These are phyloP conservation scores for Leucania comma DNA, from an alignment of 2,888 invertebrate genomes.

Conservation along the genomic window DNA sequence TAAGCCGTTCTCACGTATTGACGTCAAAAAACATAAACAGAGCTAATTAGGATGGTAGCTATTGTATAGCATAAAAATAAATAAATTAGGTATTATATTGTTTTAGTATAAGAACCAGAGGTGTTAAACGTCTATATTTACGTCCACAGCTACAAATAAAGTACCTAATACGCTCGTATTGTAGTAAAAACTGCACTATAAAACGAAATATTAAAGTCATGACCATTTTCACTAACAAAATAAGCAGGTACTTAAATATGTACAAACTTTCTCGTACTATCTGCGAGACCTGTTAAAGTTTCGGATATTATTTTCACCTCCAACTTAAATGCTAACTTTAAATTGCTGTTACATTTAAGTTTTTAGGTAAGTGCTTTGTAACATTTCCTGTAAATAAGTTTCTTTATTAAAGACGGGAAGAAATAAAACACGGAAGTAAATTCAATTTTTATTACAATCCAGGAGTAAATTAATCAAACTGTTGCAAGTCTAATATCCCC, in stretches of 20 bases:
- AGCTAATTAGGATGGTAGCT: background rate
- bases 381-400: background rate
- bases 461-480: constrained; percentile 66
- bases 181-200: background rate
- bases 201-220: background rate
- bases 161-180: background rate
- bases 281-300: constrained; percentile 1
- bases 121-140: background rate
- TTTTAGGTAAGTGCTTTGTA: background rate
- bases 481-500: constrained; percentile 84
- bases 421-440: constrained; percentile 57
- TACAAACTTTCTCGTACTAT: background rate
- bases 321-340: background rate
- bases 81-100: background rate
- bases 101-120: background rate
- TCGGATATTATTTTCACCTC: background rate
- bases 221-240: background rate
- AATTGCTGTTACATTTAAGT: background rate
- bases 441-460: constrained; percentile 76
- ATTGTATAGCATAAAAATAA: background rate
- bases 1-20: background rate
- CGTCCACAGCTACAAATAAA: background rate
- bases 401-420: background rate
- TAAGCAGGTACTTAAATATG: background rate
- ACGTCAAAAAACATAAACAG: background rate